These are phyloP conservation scores for Epinephelus fuscoguttatus DNA, from an alignment of 2,113 vertebrate species.

Conservation along the genomic window DNA sequence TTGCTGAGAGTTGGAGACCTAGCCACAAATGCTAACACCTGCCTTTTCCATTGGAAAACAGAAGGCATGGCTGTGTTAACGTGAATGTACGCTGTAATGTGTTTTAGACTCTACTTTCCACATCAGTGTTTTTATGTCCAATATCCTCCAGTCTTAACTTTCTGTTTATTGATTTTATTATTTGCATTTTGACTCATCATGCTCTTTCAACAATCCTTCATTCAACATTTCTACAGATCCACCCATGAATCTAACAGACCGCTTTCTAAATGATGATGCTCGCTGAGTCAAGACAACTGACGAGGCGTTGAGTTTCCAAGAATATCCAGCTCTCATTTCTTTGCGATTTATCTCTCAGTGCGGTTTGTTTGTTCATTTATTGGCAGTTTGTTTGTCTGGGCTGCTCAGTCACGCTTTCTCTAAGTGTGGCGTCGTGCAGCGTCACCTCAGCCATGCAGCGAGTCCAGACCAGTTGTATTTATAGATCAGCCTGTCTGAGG, in stretches of 20 bases:
- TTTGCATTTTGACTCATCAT: neutral
- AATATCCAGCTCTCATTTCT: neutral
- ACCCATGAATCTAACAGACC: neutral
- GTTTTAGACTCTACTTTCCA: too few relatives aligned
- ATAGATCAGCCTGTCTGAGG: slow-evolving; percentile 66
- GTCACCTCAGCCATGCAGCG: slow-evolving; percentile 24
- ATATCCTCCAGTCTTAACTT: neutral
- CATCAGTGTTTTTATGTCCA: neutral
- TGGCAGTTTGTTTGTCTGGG: slow-evolving; percentile 31
- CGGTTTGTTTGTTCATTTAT: slow-evolving; percentile 27
- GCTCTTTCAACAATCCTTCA: neutral
- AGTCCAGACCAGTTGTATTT: slow-evolving; percentile 53
- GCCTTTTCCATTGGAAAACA: too few relatives aligned
- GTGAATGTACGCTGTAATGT: too few relatives aligned
- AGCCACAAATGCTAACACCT: too few relatives aligned
- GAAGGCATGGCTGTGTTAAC: too few relatives aligned
- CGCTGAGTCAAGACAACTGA: neutral
- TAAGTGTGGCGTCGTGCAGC: neutral
- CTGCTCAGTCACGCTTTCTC: neutral
- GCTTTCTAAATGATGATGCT: neutral
- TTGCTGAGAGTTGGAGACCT: too few relatives aligned
- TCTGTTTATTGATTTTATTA: neutral
- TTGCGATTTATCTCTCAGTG: neutral
- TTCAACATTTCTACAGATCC: neutral
- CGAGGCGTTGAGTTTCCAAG: neutral